Evolutionary conservation across 2,113 vertebrate species (phyloP), one percentile per base, ranked within the genome.

Genomic region (Sturnus vulgaris): DNA sequence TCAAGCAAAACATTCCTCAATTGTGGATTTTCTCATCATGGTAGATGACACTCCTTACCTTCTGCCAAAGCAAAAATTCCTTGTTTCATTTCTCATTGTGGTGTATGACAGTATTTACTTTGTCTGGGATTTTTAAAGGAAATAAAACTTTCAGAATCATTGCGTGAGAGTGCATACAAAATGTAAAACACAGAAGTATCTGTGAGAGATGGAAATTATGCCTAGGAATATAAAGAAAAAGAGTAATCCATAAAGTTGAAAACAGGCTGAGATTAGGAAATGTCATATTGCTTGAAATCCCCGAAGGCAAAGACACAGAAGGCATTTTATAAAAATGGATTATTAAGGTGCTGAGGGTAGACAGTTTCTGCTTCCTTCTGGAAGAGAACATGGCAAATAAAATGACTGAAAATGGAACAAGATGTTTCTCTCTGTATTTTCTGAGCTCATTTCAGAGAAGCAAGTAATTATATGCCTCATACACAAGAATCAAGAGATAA

Each of bases 181-280:
- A 72, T 27, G 14, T 24, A 69, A 79, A 66, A 64, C 49, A 46
- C 22, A 23, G 15, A 92, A 55, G 8, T 37, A 89, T n/a, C n/a
- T 61, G 30, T 68, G 82, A 77, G 33, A 76, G 78, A 82, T 39
- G 57, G 55, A 87, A 96, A 70, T 78, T 73, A 52, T 24, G 6
- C 50, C 68, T 37, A 28, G 66, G 22, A 83, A 81, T 39, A 86
- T 17, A 80, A 93, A 83, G 59, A 47, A 63, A 93, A 94, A 72
- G 66, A 73, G n/a, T 86, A 90, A 95, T 82, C 61, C 31, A 68
- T 88, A 55, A 86, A 73, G 50, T 53, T 91, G 90, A 72, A 96
- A 96, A 87, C 21, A 89, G 81, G 21, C 69, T 95, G 76, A 93
- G 70, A 94, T 89, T 95, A 95, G 85, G 82, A 89, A 93, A 93